Conservation (phyloP, 2,797 vertebrate species). For the Xiphorhynchus erythropygius region DNA sequence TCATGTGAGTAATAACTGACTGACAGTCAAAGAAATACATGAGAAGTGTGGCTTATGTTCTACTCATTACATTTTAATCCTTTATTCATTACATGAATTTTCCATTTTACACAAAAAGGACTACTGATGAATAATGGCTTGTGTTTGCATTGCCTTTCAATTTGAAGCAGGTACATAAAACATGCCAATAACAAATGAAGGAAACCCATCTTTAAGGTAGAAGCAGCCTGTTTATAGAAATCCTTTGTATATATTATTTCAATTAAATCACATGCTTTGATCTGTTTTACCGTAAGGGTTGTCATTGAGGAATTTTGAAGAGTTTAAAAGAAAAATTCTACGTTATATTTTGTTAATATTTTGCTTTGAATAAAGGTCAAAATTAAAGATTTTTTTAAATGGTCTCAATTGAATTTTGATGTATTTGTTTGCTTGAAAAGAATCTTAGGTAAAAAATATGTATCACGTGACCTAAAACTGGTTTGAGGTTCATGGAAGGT, state of each 20-base stretch:
- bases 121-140: background rate
- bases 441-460: background rate
- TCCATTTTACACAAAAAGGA: background rate
- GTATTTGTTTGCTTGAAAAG: background rate
- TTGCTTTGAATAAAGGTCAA: background rate
- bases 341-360: background rate
- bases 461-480: background rate
- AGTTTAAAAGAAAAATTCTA: background rate
- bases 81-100: background rate
- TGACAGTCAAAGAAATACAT: background rate
- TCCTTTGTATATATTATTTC: background rate
- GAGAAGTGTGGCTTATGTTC: background rate
- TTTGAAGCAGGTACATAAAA: conserved; percentile 14
- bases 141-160: background rate
- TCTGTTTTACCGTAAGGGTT: background rate
- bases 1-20: background rate
- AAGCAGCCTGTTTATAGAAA: background rate
- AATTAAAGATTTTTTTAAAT: background rate
- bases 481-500: background rate
- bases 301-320: background rate
- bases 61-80: background rate
- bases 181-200: background rate
- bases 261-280: background rate
- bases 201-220: background rate
- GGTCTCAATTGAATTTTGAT: background rate